These are phyloP conservation scores for Lycaon pictus DNA, from an alignment of 2,113 vertebrate species.

Conservation along the genomic window DNA sequence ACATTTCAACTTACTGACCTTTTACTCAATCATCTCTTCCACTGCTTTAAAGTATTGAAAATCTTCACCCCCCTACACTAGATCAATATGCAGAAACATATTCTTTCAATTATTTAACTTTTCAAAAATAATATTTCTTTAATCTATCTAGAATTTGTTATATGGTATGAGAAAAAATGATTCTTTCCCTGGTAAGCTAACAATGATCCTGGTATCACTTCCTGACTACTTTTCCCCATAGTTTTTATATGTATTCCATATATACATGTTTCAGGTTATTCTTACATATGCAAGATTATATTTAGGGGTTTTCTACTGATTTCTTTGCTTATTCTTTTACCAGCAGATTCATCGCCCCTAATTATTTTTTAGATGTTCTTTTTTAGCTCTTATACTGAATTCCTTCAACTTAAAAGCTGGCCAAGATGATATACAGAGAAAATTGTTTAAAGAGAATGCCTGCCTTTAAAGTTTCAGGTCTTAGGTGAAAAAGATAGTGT, in stretches of 20 bases:
- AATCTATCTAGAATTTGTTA: neutral
- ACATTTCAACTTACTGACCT: neutral
- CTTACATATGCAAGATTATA: neutral
- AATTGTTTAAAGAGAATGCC: neutral
- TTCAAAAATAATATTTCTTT: neutral
- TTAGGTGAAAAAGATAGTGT: neutral
- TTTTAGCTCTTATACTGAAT: conserved; percentile 50
- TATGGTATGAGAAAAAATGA: neutral
- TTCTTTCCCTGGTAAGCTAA: neutral
- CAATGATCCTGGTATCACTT: neutral
- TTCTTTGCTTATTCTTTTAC: conserved; percentile 20
- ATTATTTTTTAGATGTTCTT: neutral
- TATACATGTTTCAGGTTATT: neutral
- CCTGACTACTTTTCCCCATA: neutral
- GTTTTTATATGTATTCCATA: neutral
- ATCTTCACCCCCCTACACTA: neutral
- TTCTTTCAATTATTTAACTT: neutral
- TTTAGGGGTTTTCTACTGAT: neutral
- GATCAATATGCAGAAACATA: conserved; percentile 9
- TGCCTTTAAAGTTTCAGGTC: conserved; percentile 54
- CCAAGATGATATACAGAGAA: conserved; percentile 31
- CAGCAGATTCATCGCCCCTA: neutral
- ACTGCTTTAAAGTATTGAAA: neutral
- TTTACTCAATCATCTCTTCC: neutral
- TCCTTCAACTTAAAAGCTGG: conserved; percentile 61